Base-by-base conservation (phyloP, 2,888 invertebrate genomes). In the Synanthedon tipuliformis region DNA sequence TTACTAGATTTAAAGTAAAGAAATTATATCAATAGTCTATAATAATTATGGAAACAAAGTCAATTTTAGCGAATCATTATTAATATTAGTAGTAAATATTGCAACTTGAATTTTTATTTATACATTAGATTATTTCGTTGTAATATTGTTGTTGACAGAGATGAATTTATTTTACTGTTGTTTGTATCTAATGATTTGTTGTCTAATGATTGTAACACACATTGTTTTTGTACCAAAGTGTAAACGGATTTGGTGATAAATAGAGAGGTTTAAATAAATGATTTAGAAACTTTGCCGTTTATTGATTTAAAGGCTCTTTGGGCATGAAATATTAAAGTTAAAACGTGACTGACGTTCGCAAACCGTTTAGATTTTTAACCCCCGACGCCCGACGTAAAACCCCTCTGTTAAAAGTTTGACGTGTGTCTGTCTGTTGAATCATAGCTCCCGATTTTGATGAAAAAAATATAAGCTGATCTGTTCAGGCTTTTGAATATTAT, bases 171-270 rank as follows among this genome's bases (percentile, higher is more conserved):
- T 68, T 69, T 68, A 70, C 67, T 66, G 65, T 73, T 64, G 56
- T 63, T 73, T 74, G 68, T 63, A 61, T 59, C 61, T 71, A 62
- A 66, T 60, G 68, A 68, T 73, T 68, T 63, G 64, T 58, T 69
- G n/a, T n/a, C n/a, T n/a, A n/a, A n/a, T n/a, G n/a, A n/a, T n/a
- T n/a, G 71, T 75, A 71, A 61, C 57, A 61, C 59, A 54, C 54
- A 54, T 61, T 78, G 66, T 70, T 78, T 81, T 78, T 73, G 65
- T 76, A 77, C 76, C 71, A 76, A 75, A 76, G 73, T 70, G 76
- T 73, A 66, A 68, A 68, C 71, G 78, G 70, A 69, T 74, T 75
- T 75, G 73, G 69, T 72, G 68, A 70, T 65, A 64, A 67, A 65
- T 73, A 71, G 75, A 69, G 56, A 57, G 70, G 64, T 62, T 66